A percentile compares a stretch with the other conserved stretches of the same genome.
Conservation (phyloP, 2,888 invertebrate species). For the Eristalis pertinax region DNA sequence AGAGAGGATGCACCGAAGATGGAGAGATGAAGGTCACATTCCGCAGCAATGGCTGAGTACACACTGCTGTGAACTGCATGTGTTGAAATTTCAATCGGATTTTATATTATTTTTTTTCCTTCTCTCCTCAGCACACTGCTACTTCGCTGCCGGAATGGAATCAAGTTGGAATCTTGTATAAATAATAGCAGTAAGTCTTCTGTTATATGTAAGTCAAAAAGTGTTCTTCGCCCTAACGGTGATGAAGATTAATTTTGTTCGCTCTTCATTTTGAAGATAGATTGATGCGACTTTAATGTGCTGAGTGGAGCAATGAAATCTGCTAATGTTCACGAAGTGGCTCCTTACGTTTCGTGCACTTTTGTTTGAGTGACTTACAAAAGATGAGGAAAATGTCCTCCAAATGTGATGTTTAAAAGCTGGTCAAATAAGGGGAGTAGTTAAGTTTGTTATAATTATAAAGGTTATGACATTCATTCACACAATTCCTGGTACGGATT, state of each 20-base stretch:
- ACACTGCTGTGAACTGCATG: constrained; percentile 20
- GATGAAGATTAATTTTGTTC: not conserved
- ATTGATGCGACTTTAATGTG: not conserved
- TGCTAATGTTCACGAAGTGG: not conserved
- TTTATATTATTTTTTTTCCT: constrained; percentile 2
- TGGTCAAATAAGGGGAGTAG: too few species aligned
- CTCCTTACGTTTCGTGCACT: not conserved
- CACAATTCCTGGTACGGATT: too few species aligned
- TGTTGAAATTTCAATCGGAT: constrained; percentile 57
- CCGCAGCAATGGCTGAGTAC: constrained; percentile 13
- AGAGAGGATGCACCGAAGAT: constrained; percentile 20
- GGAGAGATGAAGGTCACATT: constrained; percentile 40
- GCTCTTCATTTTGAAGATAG: not conserved
- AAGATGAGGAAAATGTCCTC: not conserved
- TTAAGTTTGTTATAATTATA: too few species aligned
- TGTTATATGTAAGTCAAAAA: not conserved
- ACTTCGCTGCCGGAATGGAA: constrained; percentile 41
- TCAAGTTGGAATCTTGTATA: constrained; percentile 48
- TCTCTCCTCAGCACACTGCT: constrained; percentile 18
- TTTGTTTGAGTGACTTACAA: not conserved
- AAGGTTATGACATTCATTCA: too few species aligned
- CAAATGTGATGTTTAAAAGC: too few species aligned
- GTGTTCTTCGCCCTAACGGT: not conserved
- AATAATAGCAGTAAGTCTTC: not conserved
- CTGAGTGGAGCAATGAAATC: not conserved